Conservation (phyloP, 2,797 vertebrate species). For the Heteromormyrus szaboi region DNA sequence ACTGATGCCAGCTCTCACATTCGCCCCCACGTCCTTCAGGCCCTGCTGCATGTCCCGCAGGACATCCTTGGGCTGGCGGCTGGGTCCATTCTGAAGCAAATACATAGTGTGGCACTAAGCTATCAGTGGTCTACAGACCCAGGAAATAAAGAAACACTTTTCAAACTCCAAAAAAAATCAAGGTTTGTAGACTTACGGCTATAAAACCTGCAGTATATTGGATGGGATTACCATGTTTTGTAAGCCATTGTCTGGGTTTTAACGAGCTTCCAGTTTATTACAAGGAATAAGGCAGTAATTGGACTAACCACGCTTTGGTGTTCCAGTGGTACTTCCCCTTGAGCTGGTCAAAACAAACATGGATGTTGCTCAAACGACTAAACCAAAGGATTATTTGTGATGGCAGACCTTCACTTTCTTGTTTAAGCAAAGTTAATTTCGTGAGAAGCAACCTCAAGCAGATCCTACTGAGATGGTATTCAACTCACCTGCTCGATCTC, state of each 20-base stretch:
- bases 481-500: conserved; percentile 82
- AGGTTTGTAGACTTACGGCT: not conserved
- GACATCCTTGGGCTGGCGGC: conserved; percentile 91
- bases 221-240: not conserved
- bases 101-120: not conserved
- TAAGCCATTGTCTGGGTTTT: not conserved
- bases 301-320: not conserved
- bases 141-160: conserved; percentile 24
- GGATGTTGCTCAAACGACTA: not conserved
- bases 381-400: not conserved
- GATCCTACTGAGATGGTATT: not conserved
- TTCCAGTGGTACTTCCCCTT: not conserved
- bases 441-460: not conserved
- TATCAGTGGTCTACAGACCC: conserved; percentile 27
- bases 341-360: not conserved
- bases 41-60: conserved; percentile 98
- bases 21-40: conserved; percentile 88
- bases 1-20: conserved; percentile 90
- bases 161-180: not conserved
- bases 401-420: not conserved
- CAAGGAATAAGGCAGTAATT: not conserved
- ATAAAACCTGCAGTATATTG: not conserved
- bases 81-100: conserved; percentile 75
- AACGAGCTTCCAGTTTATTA: not conserved
- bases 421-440: not conserved